These are phyloP conservation scores for Laticauda colubrina DNA, from an alignment of 2,113 vertebrate genomes.

Conservation along the genomic window DNA sequence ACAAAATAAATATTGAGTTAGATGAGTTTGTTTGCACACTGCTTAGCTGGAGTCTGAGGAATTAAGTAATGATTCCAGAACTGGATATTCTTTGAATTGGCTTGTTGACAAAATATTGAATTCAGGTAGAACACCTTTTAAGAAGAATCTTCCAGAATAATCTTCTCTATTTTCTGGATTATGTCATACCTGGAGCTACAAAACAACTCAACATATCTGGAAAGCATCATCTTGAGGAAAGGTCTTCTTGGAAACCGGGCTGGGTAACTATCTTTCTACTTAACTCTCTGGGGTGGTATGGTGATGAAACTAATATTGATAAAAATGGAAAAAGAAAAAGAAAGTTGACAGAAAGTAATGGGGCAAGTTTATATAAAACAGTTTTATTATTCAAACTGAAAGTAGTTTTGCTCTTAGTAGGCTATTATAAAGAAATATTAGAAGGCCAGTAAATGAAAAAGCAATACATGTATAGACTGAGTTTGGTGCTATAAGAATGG, in stretches of 20 bases:
- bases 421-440: slow-evolving; percentile 1
- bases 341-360: neutral
- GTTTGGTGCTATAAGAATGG: neutral
- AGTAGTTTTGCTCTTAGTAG: neutral
- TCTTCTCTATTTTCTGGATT: neutral
- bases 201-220: neutral
- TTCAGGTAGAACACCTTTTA: neutral
- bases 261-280: neutral
- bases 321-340: neutral
- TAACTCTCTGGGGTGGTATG: neutral
- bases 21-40: neutral
- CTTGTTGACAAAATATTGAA: neutral
- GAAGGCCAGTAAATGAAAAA: slow-evolving; percentile 4
- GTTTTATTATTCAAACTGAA: neutral
- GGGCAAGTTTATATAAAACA: neutral
- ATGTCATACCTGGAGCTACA: neutral
- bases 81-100: neutral
- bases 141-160: neutral
- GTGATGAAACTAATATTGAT: neutral
- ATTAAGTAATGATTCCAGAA: neutral
- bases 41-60: neutral
- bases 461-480: neutral
- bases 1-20: neutral
- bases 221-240: neutral
- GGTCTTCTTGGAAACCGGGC: neutral